phyloP scores from a whole-genome alignment of 2,797 vertebrate genomes.

The Semotilus atromaculatus region DNA sequence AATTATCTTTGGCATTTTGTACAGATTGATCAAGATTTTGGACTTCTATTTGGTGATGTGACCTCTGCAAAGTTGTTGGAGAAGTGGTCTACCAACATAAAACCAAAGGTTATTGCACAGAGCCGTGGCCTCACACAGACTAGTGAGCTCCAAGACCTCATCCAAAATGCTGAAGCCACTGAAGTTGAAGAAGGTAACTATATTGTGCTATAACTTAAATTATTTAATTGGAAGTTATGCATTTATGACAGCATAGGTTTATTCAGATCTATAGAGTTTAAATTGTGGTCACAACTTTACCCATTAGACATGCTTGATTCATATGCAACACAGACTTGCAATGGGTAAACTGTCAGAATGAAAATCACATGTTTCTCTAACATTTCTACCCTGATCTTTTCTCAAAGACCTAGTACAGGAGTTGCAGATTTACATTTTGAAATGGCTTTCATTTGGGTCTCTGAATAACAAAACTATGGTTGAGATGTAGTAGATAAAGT shows the following conservation, averaged over 20 bases:
- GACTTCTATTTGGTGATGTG: background rate
- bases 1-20: background rate
- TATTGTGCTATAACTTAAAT: too few relatives aligned
- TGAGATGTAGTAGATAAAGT: background rate
- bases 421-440: too few relatives aligned
- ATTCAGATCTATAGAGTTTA: too few relatives aligned
- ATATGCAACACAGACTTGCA: background rate
- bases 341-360: background rate
- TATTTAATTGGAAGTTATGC: too few relatives aligned
- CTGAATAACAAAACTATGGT: too few relatives aligned
- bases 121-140: background rate
- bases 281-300: background rate
- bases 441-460: too few relatives aligned
- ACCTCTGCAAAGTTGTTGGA: conserved; percentile 3
- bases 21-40: conserved; percentile 14
- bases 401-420: too few relatives aligned
- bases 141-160: conserved; percentile 6
- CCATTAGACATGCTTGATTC: background rate
- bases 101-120: background rate
- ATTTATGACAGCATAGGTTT: too few relatives aligned
- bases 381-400: too few relatives aligned
- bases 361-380: too few relatives aligned
- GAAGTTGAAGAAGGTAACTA: conserved; percentile 7
- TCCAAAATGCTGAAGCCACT: conserved; percentile 11
- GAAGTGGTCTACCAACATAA: background rate